A percentile compares a stretch with the other conserved stretches of the same genome.
phyloP scores from a whole-genome alignment of 2,888 invertebrate species.

The Apoda limacodes region DNA sequence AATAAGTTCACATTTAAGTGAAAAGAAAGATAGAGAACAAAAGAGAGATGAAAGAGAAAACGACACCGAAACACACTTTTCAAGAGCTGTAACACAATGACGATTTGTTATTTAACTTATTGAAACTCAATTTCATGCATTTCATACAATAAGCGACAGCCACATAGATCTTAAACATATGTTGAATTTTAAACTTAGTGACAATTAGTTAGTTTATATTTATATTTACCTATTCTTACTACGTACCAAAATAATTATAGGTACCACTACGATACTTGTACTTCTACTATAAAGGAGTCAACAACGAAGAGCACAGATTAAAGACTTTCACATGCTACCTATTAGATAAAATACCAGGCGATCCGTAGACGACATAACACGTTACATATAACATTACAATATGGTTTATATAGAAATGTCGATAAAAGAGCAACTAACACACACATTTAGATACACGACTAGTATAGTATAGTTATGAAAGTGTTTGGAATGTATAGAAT shows the following conservation, averaged over 20 bases:
- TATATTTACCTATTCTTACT: conserved; percentile 38
- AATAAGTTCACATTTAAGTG: conserved; percentile 23
- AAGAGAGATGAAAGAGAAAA: conserved; percentile 37
- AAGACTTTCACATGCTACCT: too few relatives aligned
- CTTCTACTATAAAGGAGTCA: conserved; percentile 50
- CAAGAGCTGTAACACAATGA: conserved; percentile 44
- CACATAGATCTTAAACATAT: too few relatives aligned
- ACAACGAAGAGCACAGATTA: conserved; percentile 62
- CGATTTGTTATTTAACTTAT: conserved; percentile 19
- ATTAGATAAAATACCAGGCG: too few relatives aligned
- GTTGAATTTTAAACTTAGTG: conserved; percentile 58
- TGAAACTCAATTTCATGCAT: conserved; percentile 8
- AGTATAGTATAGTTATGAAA: conserved; percentile 1
- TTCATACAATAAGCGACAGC: conserved; percentile 3
- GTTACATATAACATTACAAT: too few relatives aligned
- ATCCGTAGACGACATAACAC: too few relatives aligned
- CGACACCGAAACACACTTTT: conserved; percentile 48
- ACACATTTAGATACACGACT: conserved; percentile 13
- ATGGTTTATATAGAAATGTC: too few relatives aligned
- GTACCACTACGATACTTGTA: conserved; percentile 37
- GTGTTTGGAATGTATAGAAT: conserved; percentile 15
- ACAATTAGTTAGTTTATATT: conserved; percentile 43
- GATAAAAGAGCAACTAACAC: too few relatives aligned
- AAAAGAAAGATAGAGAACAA: conserved; percentile 32
- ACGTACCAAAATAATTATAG: conserved; percentile 62